These are phyloP conservation scores for Tetropium fuscum DNA, from an alignment of 2,888 invertebrate species.

Conservation along the genomic window DNA sequence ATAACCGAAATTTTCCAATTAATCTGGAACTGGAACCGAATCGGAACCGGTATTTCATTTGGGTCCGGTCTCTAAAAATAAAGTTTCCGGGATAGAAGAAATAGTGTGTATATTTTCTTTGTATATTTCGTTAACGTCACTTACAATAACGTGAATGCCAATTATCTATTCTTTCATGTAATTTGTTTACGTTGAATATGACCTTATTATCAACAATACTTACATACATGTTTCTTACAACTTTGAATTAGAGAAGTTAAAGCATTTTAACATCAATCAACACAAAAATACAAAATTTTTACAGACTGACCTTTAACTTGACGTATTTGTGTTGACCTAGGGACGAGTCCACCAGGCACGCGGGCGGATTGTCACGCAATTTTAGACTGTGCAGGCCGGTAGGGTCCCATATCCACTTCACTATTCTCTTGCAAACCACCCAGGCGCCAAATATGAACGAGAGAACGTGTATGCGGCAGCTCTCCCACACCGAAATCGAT, in stretches of 20 bases:
- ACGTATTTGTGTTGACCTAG: conserved; percentile 75
- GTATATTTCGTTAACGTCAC: too few relatives aligned
- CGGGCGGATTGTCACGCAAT: conserved; percentile 71
- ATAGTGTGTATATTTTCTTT: too few relatives aligned
- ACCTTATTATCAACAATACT: too few relatives aligned
- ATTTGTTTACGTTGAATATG: too few relatives aligned
- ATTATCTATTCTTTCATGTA: too few relatives aligned
- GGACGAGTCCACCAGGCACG: conserved; percentile 70
- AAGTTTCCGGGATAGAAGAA: too few relatives aligned
- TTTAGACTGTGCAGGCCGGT: conserved; percentile 63
- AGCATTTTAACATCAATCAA: too few relatives aligned
- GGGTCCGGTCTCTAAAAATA: too few relatives aligned
- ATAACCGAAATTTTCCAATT: too few relatives aligned
- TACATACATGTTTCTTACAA: too few relatives aligned
- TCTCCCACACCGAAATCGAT: conserved; percentile 66
- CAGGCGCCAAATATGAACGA: conserved; percentile 69
- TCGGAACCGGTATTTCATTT: background rate
- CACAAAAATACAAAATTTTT: conserved; percentile 2
- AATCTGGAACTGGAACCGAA: background rate
- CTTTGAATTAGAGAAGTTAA: too few relatives aligned
- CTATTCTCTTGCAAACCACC: conserved; percentile 66
- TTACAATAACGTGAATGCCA: too few relatives aligned
- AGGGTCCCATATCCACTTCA: conserved; percentile 68
- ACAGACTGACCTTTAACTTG: conserved; percentile 71
- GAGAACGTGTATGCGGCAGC: conserved; percentile 66